Percentiles rank a stretch among this genome's conserved stretches.
Evolutionary conservation across 2,888 invertebrate species (phyloP).

Genomic region (Stenichneumon culpator): DNA sequence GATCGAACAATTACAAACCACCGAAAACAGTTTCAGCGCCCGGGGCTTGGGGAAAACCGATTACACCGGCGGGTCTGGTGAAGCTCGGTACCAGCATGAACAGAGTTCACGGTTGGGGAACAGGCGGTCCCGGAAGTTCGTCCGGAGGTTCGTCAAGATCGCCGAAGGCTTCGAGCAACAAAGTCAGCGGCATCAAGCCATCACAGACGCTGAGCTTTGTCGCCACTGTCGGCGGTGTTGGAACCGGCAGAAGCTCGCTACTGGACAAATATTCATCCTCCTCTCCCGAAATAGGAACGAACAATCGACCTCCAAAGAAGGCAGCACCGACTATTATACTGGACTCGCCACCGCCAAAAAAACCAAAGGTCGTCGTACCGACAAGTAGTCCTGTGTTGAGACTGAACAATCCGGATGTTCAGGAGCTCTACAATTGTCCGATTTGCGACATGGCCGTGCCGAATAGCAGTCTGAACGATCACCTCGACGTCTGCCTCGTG

Average conservation of each 20-base stretch:
- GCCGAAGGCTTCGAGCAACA: slow-evolving; percentile 5
- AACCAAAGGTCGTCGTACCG: slow-evolving; percentile 30
- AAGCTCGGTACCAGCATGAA: slow-evolving; percentile 79
- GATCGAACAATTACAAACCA: slow-evolving; percentile 7
- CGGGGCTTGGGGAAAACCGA: not conserved
- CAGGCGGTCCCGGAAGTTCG: slow-evolving; percentile 74
- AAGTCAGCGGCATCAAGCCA: slow-evolving; percentile 21
- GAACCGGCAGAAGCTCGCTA: slow-evolving; percentile 78
- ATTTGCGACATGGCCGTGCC: slow-evolving; percentile 44
- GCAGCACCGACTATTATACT: not conserved
- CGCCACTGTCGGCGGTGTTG: slow-evolving; percentile 77
- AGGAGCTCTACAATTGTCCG: slow-evolving; percentile 51
- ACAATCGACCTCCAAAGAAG: slow-evolving; percentile 16
- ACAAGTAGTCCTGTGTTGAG: not conserved
- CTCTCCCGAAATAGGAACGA: not conserved
- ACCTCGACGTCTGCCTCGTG: slow-evolving; percentile 60
- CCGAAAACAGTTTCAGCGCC: not conserved
- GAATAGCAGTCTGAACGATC: slow-evolving; percentile 44
- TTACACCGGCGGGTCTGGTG: slow-evolving; percentile 66
- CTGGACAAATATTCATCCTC: slow-evolving; percentile 73
- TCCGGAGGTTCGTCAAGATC: slow-evolving; percentile 32
- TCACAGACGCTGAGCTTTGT: slow-evolving; percentile 57
- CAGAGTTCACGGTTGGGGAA: slow-evolving; percentile 79
- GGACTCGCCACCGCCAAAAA: slow-evolving; percentile 42
- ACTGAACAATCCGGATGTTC: not conserved